Base-by-base conservation (phyloP, 2,797 vertebrate genomes). In the Streptopelia turtur region DNA sequence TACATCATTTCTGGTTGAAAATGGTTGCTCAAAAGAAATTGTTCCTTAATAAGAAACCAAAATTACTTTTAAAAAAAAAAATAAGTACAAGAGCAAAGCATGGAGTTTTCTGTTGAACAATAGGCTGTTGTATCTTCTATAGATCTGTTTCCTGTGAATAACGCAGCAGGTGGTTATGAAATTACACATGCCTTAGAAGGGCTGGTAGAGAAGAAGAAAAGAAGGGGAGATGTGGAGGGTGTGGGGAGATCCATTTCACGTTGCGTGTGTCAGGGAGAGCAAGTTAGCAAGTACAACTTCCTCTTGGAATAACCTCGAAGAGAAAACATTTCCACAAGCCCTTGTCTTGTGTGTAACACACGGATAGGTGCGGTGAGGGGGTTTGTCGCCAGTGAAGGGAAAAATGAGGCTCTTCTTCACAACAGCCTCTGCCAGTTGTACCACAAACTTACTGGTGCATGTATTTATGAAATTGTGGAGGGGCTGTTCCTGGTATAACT, bases 101-200 rank as follows among this genome's bases (percentile, higher is more conserved):
- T 0, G 0, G 68, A 72, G 60, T 88, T 95, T 82, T 95, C 82
- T 95, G 39, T 93, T 82, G 86, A 97, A 95, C 80, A 96, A 83
- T 95, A 76, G 75, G 28, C 60, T 93, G 92, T 77, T 96, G 65
- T 96, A 60, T 89, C 76, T 96, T 88, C 84, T 93, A 66, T 81
- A 83, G 87, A 85, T 89, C 72, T 56, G 45, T 59, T 93, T 96
- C 72, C 83, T 92, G 65, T 91, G 94, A 90, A 87, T 92, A 90
- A 84, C 93, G 85, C 95, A 96, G 95, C 93, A 95, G 90, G 95
- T 96, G 86, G 83, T 92, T 95, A 65, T 49, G 88, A 94, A 95
- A 94, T 89, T 88, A 60, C 72, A 81, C 33, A 25, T 83, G 92
- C 86, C 80, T 91, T 80, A 55, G 75, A 64, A 95, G 84, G 22